Evolutionary conservation across 2,888 invertebrate species (phyloP).

Genomic region (Diploptera punctata): DNA sequence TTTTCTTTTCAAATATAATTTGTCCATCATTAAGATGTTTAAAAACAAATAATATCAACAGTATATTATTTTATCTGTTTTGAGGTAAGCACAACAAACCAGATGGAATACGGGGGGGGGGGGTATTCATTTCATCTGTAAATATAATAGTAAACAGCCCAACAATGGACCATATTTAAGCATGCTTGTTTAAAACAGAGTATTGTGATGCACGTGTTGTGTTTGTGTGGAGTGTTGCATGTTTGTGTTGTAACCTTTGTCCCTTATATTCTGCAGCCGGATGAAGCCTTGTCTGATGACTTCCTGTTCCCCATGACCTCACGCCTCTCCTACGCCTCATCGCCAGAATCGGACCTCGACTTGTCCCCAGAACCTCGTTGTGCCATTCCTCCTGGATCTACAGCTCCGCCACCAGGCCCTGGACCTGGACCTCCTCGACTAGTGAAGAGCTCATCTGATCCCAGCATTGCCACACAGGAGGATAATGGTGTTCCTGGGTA

Average conservation of each 20-base stretch:
- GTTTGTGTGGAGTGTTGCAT: constrained; percentile 6
- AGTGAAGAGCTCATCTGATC: constrained; percentile 89
- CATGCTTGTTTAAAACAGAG: no score
- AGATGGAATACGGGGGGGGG: no score
- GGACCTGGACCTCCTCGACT: constrained; percentile 59
- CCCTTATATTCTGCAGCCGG: constrained; percentile 68
- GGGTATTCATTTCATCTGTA: no score
- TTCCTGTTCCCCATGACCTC: constrained; percentile 99
- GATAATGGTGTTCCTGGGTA: constrained; percentile 63
- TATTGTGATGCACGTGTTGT: neutral
- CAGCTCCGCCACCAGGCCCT: constrained; percentile 37
- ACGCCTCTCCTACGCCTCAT: constrained; percentile 93
- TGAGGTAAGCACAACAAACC: no score
- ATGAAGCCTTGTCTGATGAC: constrained; percentile 96
- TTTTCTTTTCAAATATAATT: no score
- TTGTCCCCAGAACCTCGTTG: constrained; percentile 73
- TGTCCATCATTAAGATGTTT: no score
- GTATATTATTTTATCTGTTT: no score
- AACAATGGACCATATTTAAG: no score
- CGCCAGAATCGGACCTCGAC: constrained; percentile 95
- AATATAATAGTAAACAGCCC: no score
- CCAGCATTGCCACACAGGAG: constrained; percentile 93
- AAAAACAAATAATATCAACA: no score
- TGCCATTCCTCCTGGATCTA: constrained; percentile 41
- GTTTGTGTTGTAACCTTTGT: constrained; percentile 5